A percentile compares a stretch with the other conserved stretches of the same genome.
These are phyloP conservation scores for Petaurus breviceps DNA, from an alignment of 2,113 vertebrate species.

Conservation along the genomic window DNA sequence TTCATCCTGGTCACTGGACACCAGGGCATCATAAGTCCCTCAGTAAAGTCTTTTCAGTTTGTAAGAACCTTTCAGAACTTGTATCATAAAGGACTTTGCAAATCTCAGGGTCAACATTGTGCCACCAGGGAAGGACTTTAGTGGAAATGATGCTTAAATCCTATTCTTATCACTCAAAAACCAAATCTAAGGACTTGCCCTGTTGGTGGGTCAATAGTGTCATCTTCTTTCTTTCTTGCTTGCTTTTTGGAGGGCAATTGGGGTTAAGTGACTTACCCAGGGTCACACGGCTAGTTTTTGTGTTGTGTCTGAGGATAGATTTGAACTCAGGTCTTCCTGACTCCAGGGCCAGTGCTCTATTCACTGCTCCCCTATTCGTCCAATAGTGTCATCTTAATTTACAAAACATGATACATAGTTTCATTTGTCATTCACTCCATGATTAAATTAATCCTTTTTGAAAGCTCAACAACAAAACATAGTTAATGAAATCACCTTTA, in stretches of 20 bases:
- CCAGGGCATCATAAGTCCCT: background rate
- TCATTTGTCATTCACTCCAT: background rate
- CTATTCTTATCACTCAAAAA: background rate
- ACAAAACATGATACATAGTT: background rate
- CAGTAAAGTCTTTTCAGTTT: background rate
- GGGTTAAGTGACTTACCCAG: too few species aligned
- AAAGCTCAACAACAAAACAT: background rate
- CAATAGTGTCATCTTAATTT: background rate
- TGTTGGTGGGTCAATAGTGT: background rate
- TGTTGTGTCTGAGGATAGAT: too few species aligned
- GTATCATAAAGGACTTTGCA: background rate
- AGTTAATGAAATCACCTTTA: background rate
- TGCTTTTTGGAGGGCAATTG: too few species aligned
- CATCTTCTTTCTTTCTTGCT: too few species aligned
- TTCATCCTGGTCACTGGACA: background rate
- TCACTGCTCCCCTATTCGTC: too few species aligned
- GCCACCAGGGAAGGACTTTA: background rate
- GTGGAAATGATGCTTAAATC: background rate
- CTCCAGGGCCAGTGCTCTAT: too few species aligned
- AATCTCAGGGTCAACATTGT: background rate
- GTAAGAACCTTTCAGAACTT: background rate
- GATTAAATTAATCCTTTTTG: slow-evolving; percentile 15
- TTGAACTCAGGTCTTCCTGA: too few species aligned
- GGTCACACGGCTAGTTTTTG: too few species aligned
- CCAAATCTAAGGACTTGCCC: background rate